phyloP scores from a whole-genome alignment of 1,140 invertebrate genomes.

The Dermatophagoides farinae region DNA sequence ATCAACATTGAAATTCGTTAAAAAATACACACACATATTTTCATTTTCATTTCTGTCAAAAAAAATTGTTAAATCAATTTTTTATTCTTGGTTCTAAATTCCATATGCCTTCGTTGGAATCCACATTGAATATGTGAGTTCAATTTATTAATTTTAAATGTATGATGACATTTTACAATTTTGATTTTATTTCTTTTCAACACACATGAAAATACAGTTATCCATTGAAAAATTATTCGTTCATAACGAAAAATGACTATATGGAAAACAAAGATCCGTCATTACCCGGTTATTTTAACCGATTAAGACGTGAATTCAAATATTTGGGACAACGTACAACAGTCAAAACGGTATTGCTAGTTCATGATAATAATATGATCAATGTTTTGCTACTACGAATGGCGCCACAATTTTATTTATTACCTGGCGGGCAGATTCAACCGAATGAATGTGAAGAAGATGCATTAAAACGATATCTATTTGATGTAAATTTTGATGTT shows the following conservation, averaged over 20 bases:
- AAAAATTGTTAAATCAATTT: too few species aligned
- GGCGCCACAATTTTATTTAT: constrained; percentile 96
- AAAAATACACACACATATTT: too few species aligned
- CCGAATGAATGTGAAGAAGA: constrained; percentile 92
- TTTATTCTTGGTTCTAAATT: neutral
- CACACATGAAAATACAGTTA: constrained; percentile 25
- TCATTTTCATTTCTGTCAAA: too few species aligned
- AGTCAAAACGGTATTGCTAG: constrained; percentile 87
- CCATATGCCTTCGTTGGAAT: neutral
- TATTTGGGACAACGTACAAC: constrained; percentile 90
- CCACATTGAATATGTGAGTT: too few species aligned
- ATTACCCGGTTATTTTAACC: constrained; percentile 86
- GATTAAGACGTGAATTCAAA: constrained; percentile 96
- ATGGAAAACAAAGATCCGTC: constrained; percentile 96
- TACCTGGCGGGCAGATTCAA: constrained; percentile 95
- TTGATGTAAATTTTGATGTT: constrained; percentile 37
- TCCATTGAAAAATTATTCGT: constrained; percentile 96
- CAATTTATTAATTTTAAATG: too few species aligned
- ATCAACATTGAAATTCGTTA: too few species aligned
- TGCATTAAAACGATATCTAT: constrained; percentile 79
- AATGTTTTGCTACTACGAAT: constrained; percentile 91
- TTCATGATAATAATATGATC: constrained; percentile 92
- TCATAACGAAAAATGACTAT: constrained; percentile 86
- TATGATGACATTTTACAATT: too few species aligned
- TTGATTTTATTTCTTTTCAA: neutral